Percentiles rank a stretch among this genome's conserved stretches.
These are phyloP conservation scores for Drosophila tropicalis DNA, from an alignment of 1,140 invertebrate genomes.

Conservation along the genomic window DNA sequence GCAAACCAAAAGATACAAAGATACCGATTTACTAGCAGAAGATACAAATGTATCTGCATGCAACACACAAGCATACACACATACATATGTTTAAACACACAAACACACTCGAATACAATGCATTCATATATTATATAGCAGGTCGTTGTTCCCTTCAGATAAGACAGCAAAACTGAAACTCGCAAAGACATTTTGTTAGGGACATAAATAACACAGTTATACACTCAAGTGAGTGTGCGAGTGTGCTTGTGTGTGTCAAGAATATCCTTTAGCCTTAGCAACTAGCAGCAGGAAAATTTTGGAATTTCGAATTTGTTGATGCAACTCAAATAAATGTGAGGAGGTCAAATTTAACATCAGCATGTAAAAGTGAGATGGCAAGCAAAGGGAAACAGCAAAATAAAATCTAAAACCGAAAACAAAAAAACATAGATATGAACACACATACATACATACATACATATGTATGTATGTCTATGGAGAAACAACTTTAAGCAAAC, in stretches of 20 bases:
- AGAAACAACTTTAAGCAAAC: conserved; percentile 9
- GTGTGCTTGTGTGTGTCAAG: conserved; percentile 17
- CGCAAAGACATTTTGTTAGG: conserved; percentile 11
- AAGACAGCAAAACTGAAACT: conserved; percentile 31
- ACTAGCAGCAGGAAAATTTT: background rate
- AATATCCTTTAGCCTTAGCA: conserved; percentile 10
- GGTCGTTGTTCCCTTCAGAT: conserved; percentile 4
- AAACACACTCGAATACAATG: background rate
- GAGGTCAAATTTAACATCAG: conserved; percentile 29
- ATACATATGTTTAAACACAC: conserved; percentile 15
- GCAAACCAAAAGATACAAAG: conserved; percentile 46
- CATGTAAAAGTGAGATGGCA: background rate
- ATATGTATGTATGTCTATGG: background rate
- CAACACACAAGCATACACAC: conserved; percentile 38
- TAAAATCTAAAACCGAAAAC: background rate
- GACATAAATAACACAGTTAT: conserved; percentile 29
- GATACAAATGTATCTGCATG: conserved; percentile 28
- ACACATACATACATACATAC: background rate
- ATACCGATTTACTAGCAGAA: conserved; percentile 33
- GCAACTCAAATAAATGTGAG: conserved; percentile 56
- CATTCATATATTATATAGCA: conserved; percentile 5
- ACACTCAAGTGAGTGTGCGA: background rate
- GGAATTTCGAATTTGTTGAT: conserved; percentile 56
- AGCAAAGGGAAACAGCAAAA: background rate
- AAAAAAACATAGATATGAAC: background rate